Evolutionary conservation across 2,113 vertebrate genomes (phyloP), one percentile per base, ranked within the genome.

Genomic region (Otus sunia): DNA sequence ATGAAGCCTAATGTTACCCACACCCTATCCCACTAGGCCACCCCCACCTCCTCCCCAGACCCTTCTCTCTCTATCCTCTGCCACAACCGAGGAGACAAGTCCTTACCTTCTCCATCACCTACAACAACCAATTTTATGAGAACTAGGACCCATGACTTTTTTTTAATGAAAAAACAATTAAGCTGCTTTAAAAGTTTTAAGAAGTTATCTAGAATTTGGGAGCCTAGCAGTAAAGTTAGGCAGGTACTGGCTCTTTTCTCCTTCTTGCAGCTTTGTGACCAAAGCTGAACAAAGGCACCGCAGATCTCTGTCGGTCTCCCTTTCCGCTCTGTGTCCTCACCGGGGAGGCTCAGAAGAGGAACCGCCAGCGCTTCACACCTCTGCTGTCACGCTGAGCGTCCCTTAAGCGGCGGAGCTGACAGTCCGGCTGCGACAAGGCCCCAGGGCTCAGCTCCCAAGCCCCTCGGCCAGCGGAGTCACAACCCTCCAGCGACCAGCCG

Each of bases 101-200:
- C 17, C 14, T 39, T 18, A 18, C 16, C 34, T 32, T 23, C 76
- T 45, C 26, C 29, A 27, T 3, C 29, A 18, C 14, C 52, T 15
- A n/a, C 9, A 74, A 53, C 27, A 22, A 56, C 2, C 15, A 41
- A 14, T 11, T 36, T 15, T 17, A 81, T 1, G 5, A 55, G 47
- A 66, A 30, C 9, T 13, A 9, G 5, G 3, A 13, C 1, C 13
- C 8, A 1, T 0, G 0, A 2, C 19, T 5, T 29, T 8, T 32
- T 32, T 47, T 13, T 2, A 13, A 32, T 11, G 6, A 6, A 34
- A 59, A 74, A 56, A 16, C 3, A 56, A 32, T 4, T 3, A 11
- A 16, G 2, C 2, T 1, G 3, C 4, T 71, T 23, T 5, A 8
- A 34, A 86, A 83, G 11, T 53, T 73, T 8, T 5, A 36, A 8